Evolutionary conservation across 2,113 vertebrate genomes (phyloP), one percentile per base, ranked within the genome.

Genomic region (Galbula dea): DNA sequence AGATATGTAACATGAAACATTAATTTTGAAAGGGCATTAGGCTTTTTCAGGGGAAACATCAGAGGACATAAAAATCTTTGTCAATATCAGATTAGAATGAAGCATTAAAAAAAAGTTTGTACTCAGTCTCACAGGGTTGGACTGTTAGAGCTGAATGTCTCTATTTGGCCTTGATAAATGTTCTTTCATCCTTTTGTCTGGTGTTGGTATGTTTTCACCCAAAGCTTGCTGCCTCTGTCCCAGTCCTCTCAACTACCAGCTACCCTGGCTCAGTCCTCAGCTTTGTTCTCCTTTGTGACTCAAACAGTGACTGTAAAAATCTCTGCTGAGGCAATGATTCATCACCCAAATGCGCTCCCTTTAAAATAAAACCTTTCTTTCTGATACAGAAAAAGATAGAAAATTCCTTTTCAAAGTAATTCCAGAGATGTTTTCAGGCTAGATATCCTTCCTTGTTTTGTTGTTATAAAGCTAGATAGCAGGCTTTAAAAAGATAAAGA

Each of bases 31-130:
- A 86, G 52, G 55, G 21, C 58, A 49, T 89, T 84, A 45, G 26
- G 26, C 18, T 88, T 86, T 86, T 83, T 72, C 82, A 83, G 84
- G 43, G 86, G 49, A 88, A 83, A 93, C 39, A 59, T 94, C 57
- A 88, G 84, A 87, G 81, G 86, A 41, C n/a, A 68, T 72, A 78
- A 77, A 92, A 96, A 86, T 58, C 82, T 79, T 88, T 84, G 75
- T 95, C 94, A 96, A 87, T 96, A 94, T 71, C 85, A 88, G 46
- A 90, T 94, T 65, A 86, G 54, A 94, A 94, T 58, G 34, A 90
- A 67, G 43, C 80, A 71, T 93, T 91, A 86, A 90, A 69, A 79
- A 87, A 69, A 73, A 76, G 30, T 36, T 68, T 90, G 36, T 61
- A 54, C 86, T 37, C 22, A 66, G 43, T 81, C 90, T 85, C 87